These are phyloP conservation scores for Rana temporaria DNA, from an alignment of 2,113 vertebrate species.

Conservation along the genomic window DNA sequence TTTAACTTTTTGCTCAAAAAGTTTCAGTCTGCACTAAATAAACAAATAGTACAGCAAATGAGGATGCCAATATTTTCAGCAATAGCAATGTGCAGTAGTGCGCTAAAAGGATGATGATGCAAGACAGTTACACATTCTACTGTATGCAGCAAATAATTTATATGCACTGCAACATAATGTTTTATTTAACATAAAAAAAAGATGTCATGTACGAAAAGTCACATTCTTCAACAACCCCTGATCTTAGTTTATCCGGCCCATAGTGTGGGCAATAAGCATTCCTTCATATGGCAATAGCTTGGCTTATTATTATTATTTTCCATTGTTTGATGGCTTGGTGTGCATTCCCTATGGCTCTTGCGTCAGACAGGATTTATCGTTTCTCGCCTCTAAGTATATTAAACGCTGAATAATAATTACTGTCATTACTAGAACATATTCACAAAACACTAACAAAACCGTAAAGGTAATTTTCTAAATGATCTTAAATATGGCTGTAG, in stretches of 20 bases:
- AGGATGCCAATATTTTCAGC: no score
- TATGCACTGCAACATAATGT: no score
- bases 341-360: constrained; percentile 4
- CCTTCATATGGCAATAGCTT: background rate
- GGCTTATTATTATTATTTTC: background rate
- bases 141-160: no score
- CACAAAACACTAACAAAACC: constrained; percentile 46
- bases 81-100: no score
- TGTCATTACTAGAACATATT: constrained; percentile 30
- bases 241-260: background rate
- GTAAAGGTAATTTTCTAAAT: constrained; percentile 43
- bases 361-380: constrained; percentile 17
- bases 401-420: constrained; percentile 38
- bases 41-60: no score
- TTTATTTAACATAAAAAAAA: no score
- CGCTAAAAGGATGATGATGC: no score
- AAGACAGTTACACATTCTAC: no score
- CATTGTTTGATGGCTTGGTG: background rate
- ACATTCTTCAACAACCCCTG: no score
- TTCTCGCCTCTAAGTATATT: constrained; percentile 29
- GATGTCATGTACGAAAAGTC: no score
- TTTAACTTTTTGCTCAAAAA: no score
- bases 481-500: constrained; percentile 14
- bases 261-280: background rate
- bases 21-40: no score